These are phyloP conservation scores for Perodicticus potto DNA, from an alignment of 2,797 vertebrate species.

Conservation along the genomic window DNA sequence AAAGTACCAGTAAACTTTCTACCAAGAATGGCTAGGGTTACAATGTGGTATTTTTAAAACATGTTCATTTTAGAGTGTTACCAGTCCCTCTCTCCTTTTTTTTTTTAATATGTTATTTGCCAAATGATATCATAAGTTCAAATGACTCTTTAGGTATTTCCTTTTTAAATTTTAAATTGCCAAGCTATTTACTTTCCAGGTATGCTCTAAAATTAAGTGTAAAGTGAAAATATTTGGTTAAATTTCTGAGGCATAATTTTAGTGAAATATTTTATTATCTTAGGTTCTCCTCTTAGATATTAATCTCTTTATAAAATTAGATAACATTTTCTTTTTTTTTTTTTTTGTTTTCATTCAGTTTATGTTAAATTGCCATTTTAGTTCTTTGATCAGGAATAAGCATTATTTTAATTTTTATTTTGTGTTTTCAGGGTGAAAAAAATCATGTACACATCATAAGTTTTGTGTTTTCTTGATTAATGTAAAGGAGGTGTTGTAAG, in stretches of 20 bases:
- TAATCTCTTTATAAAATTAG: constrained; percentile 22
- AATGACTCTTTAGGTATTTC: not conserved
- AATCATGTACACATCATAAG: not conserved
- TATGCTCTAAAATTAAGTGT: constrained; percentile 32
- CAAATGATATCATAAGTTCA: not conserved
- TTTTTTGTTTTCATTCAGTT: constrained; percentile 32
- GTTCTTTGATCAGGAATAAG: constrained; percentile 4
- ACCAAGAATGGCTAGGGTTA: not conserved
- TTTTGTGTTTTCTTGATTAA: not conserved
- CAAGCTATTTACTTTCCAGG: constrained; percentile 52
- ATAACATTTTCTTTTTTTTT: too few relatives aligned
- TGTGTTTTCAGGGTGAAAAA: not conserved
- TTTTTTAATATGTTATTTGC: constrained; percentile 17
- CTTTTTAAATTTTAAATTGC: constrained; percentile 61
- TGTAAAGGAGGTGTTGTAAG: not conserved
- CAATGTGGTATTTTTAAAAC: constrained; percentile 21
- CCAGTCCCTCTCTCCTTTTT: not conserved
- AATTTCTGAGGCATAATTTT: constrained; percentile 43
- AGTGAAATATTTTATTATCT: constrained; percentile 5
- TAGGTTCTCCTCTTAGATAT: not conserved
- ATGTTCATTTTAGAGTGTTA: not conserved
- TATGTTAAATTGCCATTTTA: constrained; percentile 39
- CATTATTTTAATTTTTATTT: not conserved
- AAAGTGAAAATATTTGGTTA: constrained; percentile 57
- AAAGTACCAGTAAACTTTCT: constrained; percentile 33